Conservation (phyloP, 2,797 vertebrate genomes). For the Acanthurus tractus region DNA sequence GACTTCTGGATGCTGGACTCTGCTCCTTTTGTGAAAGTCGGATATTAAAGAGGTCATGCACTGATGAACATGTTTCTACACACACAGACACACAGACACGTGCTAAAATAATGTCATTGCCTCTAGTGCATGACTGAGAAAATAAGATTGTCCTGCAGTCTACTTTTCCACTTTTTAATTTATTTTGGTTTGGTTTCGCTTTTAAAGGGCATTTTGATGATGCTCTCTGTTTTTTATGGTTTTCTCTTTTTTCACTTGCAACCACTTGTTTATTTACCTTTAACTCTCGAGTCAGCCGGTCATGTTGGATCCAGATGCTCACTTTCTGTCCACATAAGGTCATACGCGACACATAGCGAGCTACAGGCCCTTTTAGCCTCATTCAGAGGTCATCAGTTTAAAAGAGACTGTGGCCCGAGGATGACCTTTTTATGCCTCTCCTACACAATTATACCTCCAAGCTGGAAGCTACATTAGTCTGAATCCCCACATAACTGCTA, state of each 20-base stretch:
- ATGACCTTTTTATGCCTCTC: constrained; percentile 55
- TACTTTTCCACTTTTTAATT: neutral
- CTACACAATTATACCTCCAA: constrained; percentile 34
- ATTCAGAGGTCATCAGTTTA: constrained; percentile 62
- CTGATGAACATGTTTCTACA: constrained; percentile 13
- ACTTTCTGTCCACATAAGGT: constrained; percentile 54
- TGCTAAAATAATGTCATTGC: constrained; percentile 3
- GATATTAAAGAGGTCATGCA: constrained; percentile 38
- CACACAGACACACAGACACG: neutral
- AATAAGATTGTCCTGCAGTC: neutral
- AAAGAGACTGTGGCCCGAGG: constrained; percentile 43
- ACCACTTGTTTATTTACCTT: constrained; percentile 24
- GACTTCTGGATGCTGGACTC: constrained; percentile 33
- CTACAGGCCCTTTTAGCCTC: constrained; percentile 42
- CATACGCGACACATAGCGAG: constrained; percentile 39
- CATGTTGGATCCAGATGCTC: constrained; percentile 42
- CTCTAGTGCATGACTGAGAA: neutral
- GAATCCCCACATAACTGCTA: constrained; percentile 10
- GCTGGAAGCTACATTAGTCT: constrained; percentile 17
- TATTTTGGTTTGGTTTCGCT: neutral
- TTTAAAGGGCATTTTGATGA: neutral
- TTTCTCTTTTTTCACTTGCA: neutral
- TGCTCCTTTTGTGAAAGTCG: constrained; percentile 25
- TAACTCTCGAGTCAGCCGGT: constrained; percentile 25
- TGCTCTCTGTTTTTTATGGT: neutral